These are phyloP conservation scores for Liasis olivaceus DNA, from an alignment of 2,797 vertebrate genomes.

Conservation along the genomic window DNA sequence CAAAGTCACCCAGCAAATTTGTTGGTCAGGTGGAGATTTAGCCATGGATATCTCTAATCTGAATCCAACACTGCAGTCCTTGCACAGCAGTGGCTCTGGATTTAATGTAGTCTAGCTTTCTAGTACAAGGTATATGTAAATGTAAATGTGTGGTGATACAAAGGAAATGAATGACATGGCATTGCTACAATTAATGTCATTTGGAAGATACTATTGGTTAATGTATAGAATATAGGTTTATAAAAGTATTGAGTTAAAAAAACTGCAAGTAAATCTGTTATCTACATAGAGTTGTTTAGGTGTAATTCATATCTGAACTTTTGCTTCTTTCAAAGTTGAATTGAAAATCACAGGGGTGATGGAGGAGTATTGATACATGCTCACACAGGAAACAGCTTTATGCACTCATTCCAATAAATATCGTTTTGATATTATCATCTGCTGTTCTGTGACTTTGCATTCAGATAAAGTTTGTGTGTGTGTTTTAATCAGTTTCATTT, in stretches of 20 bases:
- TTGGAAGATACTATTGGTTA: not conserved
- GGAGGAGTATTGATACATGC: not conserved
- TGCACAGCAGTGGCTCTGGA: not conserved
- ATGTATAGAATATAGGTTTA: not conserved
- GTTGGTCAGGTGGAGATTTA: not conserved
- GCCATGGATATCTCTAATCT: not conserved
- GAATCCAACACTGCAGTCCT: not conserved
- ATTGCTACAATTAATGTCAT: not conserved
- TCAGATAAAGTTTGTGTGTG: not conserved
- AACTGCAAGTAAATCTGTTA: not conserved
- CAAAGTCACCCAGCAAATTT: not conserved
- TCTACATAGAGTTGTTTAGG: not conserved
- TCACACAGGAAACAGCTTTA: not conserved
- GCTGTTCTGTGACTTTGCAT: not conserved
- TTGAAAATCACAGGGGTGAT: not conserved
- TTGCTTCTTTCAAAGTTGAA: not conserved
- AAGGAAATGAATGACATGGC: not conserved
- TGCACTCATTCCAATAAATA: not conserved
- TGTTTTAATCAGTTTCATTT: not conserved
- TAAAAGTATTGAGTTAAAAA: not conserved
- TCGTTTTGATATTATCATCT: not conserved
- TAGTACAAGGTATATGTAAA: not conserved
- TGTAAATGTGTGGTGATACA: not conserved
- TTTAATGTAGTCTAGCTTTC: not conserved
- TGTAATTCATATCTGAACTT: not conserved